Base-by-base conservation (phyloP, 2,113 vertebrate species). In the Tachycineta bicolor region DNA sequence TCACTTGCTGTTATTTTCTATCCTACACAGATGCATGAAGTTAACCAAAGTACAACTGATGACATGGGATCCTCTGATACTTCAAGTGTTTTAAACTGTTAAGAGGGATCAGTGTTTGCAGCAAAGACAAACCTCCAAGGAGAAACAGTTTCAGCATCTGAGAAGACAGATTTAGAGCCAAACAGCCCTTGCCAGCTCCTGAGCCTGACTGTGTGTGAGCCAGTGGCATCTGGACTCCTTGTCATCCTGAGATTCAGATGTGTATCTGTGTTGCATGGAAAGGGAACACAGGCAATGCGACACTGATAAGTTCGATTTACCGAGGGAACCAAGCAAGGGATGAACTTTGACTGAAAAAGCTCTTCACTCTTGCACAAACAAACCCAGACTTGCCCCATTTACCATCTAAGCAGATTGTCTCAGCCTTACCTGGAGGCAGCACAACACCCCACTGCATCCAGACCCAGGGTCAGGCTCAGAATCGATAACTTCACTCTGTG, bases 381-480 rank as follows among this genome's bases (percentile, higher is more conserved):
- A 55, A 64, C 19, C 34, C 28, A 71, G 34, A 59, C 15, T 28
- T 11, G 21, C 6, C 10, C 43, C 37, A 41, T 43, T 18, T 46
- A 56, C 24, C 17, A 13, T 4, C 5, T 5, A 7, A 46, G 29
- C 2, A 9, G 20, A 39, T 4, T 64, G 26, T 49, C 9, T 55
- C 33, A 64, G 26, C 15, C 33, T 43, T 55, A 10, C 25, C 28
- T 50, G 43, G 37, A 46, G 39, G 24, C 63, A 69, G 26, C 11
- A 1, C 0, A 0, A 13, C 25, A 47, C 8, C 20, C 18, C 34
- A 11, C 25, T 24, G 52, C 2, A 9, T 53, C 33, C 81, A 83
- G 28, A 53, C 5, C 9, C 37, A 21, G 11, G 1, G 20, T 9
- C 49, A 49, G 47, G 53, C 28, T 83, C 44, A 56, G 63, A 65